Conservation (phyloP, 2,797 vertebrate genomes). For the Schizopygopsis malacanthus region DNA sequence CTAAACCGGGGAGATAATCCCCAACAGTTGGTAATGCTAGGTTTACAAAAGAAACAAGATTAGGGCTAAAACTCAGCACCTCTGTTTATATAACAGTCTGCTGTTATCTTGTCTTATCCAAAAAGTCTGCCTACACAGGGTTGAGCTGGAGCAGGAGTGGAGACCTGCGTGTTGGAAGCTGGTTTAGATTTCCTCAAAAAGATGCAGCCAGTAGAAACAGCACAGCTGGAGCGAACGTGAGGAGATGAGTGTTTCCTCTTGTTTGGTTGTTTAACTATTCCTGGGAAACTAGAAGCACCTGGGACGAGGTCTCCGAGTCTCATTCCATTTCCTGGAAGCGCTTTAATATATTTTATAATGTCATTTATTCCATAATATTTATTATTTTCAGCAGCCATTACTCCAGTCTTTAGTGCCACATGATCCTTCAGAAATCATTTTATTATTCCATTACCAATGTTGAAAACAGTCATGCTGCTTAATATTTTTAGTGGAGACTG, state of each 20-base stretch:
- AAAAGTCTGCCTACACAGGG: conserved; percentile 28
- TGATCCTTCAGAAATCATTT: not conserved
- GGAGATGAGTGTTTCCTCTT: conserved; percentile 15
- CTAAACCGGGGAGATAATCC: conserved; percentile 35
- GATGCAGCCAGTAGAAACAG: conserved; percentile 5
- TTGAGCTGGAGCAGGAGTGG: not conserved
- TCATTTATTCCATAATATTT: too few relatives aligned
- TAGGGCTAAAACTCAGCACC: conserved; percentile 35
- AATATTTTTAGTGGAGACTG: not conserved
- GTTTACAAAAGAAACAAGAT: conserved; percentile 54
- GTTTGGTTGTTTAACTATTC: conserved; percentile 18
- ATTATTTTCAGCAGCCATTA: not conserved
- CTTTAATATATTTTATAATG: too few relatives aligned
- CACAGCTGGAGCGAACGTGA: conserved; percentile 33
- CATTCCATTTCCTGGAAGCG: not conserved
- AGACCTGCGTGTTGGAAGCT: not conserved
- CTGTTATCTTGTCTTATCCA: conserved; percentile 19
- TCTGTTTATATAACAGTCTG: conserved; percentile 51
- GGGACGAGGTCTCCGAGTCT: not conserved
- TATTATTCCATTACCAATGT: not conserved
- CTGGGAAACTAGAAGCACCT: conserved; percentile 45
- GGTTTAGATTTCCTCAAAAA: conserved; percentile 23
- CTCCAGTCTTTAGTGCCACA: not conserved
- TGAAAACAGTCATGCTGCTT: not conserved
- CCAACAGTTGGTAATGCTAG: conserved; percentile 41